These are phyloP conservation scores for Dicrurus megarhynchus DNA, from an alignment of 2,113 vertebrate species.

Conservation along the genomic window DNA sequence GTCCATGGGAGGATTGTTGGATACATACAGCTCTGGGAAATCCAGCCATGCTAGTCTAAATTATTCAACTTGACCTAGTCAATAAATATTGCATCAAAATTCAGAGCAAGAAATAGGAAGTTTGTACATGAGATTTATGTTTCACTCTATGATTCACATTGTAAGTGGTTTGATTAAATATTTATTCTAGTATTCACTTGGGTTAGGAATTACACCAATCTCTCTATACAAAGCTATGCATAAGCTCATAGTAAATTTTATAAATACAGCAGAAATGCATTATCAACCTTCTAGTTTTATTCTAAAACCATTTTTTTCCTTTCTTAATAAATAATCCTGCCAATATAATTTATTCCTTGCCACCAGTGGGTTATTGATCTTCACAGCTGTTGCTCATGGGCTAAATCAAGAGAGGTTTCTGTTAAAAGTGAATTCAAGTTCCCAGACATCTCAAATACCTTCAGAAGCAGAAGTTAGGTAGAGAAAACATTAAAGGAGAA, in stretches of 20 bases:
- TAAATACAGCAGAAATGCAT: background rate
- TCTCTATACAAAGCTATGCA: conserved; percentile 4
- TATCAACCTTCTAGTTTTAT: background rate
- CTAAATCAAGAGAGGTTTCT: background rate
- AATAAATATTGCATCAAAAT: conserved; percentile 62
- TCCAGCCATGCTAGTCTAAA: conserved; percentile 16
- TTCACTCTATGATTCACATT: conserved; percentile 46
- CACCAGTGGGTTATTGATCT: background rate
- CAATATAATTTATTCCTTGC: conserved; percentile 10
- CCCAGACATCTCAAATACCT: background rate
- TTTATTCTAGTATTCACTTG: conserved; percentile 62
- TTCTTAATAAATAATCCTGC: background rate
- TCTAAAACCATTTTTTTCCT: background rate
- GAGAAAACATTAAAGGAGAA: background rate
- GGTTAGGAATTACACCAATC: conserved; percentile 59
- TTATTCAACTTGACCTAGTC: conserved; percentile 41
- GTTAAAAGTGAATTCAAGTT: background rate
- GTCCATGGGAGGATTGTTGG: background rate
- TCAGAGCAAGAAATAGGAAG: conserved; percentile 49
- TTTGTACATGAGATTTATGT: conserved; percentile 69
- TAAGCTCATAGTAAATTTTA: background rate
- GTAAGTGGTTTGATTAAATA: conserved; percentile 71
- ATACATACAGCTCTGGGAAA: background rate
- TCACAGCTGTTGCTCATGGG: background rate
- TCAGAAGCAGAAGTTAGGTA: background rate